Percentiles rank a stretch among this genome's conserved stretches.
Evolutionary conservation across 2,113 vertebrate species (phyloP).

Genomic region (Tragelaphus buxtoni): DNA sequence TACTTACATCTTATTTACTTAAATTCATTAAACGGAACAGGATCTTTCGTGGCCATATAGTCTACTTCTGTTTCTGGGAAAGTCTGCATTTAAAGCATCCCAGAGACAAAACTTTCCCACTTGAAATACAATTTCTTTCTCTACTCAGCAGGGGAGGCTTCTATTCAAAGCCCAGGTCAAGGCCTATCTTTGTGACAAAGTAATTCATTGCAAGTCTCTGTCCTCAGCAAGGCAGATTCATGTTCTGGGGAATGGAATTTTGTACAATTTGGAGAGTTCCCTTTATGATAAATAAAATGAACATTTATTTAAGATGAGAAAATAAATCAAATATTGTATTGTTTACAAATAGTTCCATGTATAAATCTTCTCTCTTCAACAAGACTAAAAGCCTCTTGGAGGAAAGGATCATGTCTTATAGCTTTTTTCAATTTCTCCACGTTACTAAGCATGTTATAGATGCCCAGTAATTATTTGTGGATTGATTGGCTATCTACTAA

Average conservation of each 20-base stretch:
- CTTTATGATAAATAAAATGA: background rate
- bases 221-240: background rate
- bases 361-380: background rate
- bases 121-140: constrained; percentile 19
- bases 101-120: background rate
- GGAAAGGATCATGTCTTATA: background rate
- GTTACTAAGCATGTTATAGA: background rate
- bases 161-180: constrained; percentile 25
- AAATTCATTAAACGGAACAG: background rate
- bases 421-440: background rate
- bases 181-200: background rate
- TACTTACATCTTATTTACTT: background rate
- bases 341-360: background rate
- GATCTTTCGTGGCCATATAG: background rate
- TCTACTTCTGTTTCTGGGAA: background rate
- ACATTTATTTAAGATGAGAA: constrained; percentile 17
- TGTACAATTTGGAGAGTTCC: background rate
- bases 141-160: background rate
- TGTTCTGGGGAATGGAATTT: background rate
- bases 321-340: background rate
- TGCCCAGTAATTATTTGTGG: background rate
- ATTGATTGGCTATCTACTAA: background rate
- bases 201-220: background rate
- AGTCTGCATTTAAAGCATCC: background rate
- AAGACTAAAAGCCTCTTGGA: background rate